Evolutionary conservation across 2,797 vertebrate genomes (phyloP).

Genomic region (Channallabes apus): DNA sequence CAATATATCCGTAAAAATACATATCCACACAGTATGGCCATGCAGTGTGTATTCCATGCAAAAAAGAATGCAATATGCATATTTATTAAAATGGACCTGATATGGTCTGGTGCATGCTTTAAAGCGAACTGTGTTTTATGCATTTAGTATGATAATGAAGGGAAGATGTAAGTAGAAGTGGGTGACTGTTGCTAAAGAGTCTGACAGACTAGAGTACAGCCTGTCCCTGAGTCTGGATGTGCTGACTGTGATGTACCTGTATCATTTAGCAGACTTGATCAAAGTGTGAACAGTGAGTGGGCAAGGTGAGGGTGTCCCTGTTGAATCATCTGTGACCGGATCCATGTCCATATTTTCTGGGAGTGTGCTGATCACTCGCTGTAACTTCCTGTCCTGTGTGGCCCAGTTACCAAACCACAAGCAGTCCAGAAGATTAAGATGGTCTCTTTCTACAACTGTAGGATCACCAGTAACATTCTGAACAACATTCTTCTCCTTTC

Average conservation of each 20-base stretch:
- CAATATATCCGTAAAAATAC: too few relatives aligned
- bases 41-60: neutral
- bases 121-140: neutral
- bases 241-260: neutral
- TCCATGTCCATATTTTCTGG: neutral
- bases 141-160: neutral
- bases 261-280: neutral
- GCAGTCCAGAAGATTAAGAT: neutral
- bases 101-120: neutral
- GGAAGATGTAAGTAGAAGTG: neutral
- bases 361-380: neutral
- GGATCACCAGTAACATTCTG: neutral
- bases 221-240: neutral
- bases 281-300: neutral
- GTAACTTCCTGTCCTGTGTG: neutral
- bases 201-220: neutral
- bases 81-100: neutral
- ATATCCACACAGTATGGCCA: too few relatives aligned
- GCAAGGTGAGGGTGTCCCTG: neutral
- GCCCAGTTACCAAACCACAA: neutral
- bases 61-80: neutral
- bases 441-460: neutral
- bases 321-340: neutral
- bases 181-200: neutral
- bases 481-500: neutral